Evolutionary conservation across 2,113 vertebrate species (phyloP).

Genomic region (Clarias batrachus): DNA sequence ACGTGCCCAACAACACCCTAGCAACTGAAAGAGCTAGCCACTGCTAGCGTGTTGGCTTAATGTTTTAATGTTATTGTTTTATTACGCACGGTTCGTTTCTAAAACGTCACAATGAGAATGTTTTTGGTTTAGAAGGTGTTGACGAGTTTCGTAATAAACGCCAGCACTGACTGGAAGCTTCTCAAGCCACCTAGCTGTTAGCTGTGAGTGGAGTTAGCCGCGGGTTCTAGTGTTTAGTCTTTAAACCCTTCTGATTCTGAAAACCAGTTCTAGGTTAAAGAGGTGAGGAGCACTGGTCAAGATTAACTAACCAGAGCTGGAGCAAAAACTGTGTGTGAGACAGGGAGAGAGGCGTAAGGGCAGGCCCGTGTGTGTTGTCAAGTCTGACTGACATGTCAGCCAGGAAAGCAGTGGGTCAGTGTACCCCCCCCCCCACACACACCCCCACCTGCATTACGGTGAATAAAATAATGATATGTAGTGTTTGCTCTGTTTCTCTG

Average conservation of each 20-base stretch:
- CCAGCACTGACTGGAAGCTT: not conserved
- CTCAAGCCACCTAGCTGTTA: not conserved
- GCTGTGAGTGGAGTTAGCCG: not conserved
- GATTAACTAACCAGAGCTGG: no score
- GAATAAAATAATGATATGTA: not conserved
- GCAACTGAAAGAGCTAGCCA: not conserved
- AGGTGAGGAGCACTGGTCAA: no score
- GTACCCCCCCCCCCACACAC: no score
- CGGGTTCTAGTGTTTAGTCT: not conserved
- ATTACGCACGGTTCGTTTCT: not conserved
- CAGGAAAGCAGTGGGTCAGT: slow-evolving; percentile 8
- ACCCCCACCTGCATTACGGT: not conserved
- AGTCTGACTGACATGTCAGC: slow-evolving; percentile 44
- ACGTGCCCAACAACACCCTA: not conserved
- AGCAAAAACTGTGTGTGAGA: slow-evolving; percentile 5
- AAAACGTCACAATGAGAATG: not conserved
- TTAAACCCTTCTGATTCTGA: not conserved
- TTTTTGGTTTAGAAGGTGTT: not conserved
- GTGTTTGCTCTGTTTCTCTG: not conserved
- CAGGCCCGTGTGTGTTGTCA: slow-evolving; percentile 33
- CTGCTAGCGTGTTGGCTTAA: not conserved
- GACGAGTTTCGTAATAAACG: not conserved
- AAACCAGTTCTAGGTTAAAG: not conserved
- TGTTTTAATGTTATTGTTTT: no score
- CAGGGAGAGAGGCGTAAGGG: not conserved